Evolutionary conservation across 1,140 invertebrate species (phyloP).

Genomic region (Heliconius nattereri): DNA sequence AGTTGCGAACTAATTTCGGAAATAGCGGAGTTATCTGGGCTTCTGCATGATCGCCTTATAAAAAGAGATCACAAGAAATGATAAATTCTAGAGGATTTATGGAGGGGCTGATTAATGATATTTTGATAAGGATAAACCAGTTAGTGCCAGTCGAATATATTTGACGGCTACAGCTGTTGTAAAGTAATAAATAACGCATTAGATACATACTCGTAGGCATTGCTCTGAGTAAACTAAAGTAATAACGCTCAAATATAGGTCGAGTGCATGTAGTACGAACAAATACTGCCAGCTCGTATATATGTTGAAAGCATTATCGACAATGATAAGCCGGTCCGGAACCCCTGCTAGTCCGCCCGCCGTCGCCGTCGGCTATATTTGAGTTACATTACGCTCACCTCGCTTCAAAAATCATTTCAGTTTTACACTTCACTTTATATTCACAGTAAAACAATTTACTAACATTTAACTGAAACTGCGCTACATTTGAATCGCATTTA

Average conservation of each 20-base stretch:
- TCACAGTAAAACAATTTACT: constrained; percentile 23
- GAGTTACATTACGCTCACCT: constrained; percentile 50
- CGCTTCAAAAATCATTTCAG: constrained; percentile 55
- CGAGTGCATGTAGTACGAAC: constrained; percentile 24
- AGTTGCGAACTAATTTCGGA: constrained; percentile 78
- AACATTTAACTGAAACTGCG: constrained; percentile 24
- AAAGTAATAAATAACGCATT: neutral
- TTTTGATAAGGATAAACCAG: constrained; percentile 28
- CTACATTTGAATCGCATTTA: constrained; percentile 24
- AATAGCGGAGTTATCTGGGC: constrained; percentile 70
- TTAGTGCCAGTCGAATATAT: neutral
- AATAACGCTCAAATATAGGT: constrained; percentile 27
- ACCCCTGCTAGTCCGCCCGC: constrained; percentile 52
- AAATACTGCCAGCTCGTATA: constrained; percentile 35
- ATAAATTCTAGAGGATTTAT: constrained; percentile 41
- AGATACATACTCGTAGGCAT: neutral
- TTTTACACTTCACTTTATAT: constrained; percentile 47
- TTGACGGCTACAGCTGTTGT: neutral
- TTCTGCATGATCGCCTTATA: constrained; percentile 61
- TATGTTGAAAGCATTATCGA: constrained; percentile 60
- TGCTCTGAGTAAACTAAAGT: neutral
- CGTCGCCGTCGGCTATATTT: constrained; percentile 54
- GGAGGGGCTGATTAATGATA: constrained; percentile 44
- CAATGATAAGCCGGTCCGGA: constrained; percentile 67
- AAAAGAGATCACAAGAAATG: constrained; percentile 62